Conservation (phyloP, 2,797 vertebrate species). For the Odontamblyopus rebecca region DNA sequence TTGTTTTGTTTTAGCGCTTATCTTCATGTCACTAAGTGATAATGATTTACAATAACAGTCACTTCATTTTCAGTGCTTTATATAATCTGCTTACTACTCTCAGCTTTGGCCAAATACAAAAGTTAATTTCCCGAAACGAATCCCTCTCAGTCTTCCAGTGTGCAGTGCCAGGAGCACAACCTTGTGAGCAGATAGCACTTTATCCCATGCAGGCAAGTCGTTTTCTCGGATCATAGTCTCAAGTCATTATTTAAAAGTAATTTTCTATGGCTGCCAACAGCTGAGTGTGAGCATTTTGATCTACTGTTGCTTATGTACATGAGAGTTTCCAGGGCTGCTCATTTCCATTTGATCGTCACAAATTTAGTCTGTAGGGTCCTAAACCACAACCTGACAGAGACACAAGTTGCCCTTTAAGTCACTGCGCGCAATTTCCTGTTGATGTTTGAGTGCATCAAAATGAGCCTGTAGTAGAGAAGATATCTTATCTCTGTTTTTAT, state of each 20-base stretch:
- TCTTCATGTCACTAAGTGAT: not conserved
- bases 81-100: conserved; percentile 14
- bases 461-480: not conserved
- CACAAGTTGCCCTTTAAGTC: conserved; percentile 34
- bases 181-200: conserved; percentile 39
- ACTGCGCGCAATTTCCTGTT: conserved; percentile 48
- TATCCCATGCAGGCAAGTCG: conserved; percentile 30
- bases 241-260: conserved; percentile 63
- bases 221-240: conserved; percentile 55
- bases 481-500: conserved; percentile 1
- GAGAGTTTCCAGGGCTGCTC: conserved; percentile 71
- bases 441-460: conserved; percentile 32
- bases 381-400: conserved; percentile 40
- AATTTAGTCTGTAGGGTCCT: conserved; percentile 57
- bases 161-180: conserved; percentile 33
- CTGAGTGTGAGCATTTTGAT: conserved; percentile 67
- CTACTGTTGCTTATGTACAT: conserved; percentile 46
- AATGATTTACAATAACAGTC: conserved; percentile 5
- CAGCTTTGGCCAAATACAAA: conserved; percentile 14
- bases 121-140: conserved; percentile 16
- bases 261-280: conserved; percentile 65
- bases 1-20: not conserved
- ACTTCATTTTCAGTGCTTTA: not conserved
- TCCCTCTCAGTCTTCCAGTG: conserved; percentile 15
- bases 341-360: conserved; percentile 68